A percentile compares a stretch with the other conserved stretches of the same genome.
phyloP scores from a whole-genome alignment of 2,797 vertebrate species.

The Bovichtus diacanthus region DNA sequence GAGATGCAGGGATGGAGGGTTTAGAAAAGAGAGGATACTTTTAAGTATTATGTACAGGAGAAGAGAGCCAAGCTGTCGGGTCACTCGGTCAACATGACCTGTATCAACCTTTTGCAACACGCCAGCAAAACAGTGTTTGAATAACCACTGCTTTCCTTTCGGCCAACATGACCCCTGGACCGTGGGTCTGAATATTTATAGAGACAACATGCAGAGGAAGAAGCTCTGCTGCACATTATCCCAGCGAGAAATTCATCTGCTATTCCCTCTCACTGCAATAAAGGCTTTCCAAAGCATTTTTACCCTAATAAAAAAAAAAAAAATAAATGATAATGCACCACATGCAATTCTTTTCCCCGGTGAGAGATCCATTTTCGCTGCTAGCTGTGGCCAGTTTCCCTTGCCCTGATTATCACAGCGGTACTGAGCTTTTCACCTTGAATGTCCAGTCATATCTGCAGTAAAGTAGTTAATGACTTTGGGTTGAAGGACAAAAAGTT shows the following conservation, averaged over 20 bases:
- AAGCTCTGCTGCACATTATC: conserved; percentile 65
- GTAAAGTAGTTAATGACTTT: conserved; percentile 35
- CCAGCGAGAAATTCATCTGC: conserved; percentile 61
- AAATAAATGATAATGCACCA: conserved; percentile 50
- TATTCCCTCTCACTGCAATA: conserved; percentile 52
- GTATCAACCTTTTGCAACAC: conserved; percentile 48
- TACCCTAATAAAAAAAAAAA: conserved; percentile 50
- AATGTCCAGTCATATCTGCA: conserved; percentile 23
- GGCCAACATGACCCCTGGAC: conserved; percentile 45
- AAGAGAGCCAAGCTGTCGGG: conserved; percentile 42
- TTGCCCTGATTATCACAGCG: conserved; percentile 53
- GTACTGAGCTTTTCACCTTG: conserved; percentile 61
- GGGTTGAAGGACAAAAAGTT: conserved; percentile 42
- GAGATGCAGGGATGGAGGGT: not conserved
- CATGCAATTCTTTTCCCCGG: conserved; percentile 48
- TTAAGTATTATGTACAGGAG: conserved; percentile 39
- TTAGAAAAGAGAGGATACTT: not conserved
- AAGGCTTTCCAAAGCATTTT: conserved; percentile 65
- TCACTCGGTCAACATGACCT: conserved; percentile 53
- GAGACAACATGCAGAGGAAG: conserved; percentile 53
- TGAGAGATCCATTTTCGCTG: conserved; percentile 48
- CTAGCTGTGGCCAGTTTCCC: conserved; percentile 35
- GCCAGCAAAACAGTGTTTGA: conserved; percentile 55
- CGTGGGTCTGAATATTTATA: conserved; percentile 69
- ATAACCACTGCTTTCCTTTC: conserved; percentile 45